Percentiles rank a stretch among this genome's conserved stretches.
Conservation (phyloP, 2,113 vertebrate genomes). For the Esox niger region DNA sequence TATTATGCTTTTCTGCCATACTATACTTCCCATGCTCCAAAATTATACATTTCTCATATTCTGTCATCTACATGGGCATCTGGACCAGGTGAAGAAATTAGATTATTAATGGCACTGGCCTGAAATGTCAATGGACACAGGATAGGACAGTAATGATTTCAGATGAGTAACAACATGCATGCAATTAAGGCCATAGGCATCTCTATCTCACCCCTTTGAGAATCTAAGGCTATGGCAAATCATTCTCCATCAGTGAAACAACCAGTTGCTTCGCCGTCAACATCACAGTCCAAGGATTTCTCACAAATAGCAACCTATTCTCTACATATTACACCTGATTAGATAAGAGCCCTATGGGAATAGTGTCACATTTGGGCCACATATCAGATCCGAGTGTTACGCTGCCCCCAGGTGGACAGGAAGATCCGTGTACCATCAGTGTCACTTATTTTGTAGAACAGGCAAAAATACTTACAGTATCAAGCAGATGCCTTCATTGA, state of each 20-base stretch:
- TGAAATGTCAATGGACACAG: neutral
- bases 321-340: too few species aligned
- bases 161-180: neutral
- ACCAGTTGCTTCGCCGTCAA: neutral
- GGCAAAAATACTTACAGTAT: too few species aligned
- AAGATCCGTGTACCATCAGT: neutral
- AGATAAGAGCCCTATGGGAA: too few species aligned
- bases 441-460: neutral
- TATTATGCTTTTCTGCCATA: neutral
- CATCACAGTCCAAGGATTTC: neutral
- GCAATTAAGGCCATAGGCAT: neutral
- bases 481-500: too few species aligned
- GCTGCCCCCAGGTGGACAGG: neutral
- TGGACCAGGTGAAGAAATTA: neutral
- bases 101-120: neutral
- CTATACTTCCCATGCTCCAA: neutral
- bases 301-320: neutral
- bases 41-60: neutral
- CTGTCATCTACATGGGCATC: neutral
- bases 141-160: neutral
- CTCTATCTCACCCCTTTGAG: neutral
- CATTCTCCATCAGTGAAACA: neutral
- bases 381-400: too few species aligned
- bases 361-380: neutral
- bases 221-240: constrained; percentile 8